Conservation (phyloP, 2,888 invertebrate species). For the Palloptera scutellata region DNA sequence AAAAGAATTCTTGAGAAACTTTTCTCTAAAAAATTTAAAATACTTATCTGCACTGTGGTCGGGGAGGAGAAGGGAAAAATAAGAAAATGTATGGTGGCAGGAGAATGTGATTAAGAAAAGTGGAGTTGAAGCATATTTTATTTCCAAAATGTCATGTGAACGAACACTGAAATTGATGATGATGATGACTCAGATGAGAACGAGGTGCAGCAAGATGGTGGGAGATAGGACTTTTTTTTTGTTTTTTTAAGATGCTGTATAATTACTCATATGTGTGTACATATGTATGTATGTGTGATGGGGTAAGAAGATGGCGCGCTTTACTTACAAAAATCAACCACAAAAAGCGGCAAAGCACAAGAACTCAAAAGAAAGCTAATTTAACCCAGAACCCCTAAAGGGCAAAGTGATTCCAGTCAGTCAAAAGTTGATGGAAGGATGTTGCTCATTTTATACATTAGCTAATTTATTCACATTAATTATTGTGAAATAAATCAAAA, state of each 20-base stretch:
- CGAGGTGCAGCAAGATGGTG: background rate
- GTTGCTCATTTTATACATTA: background rate
- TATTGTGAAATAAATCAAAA: conserved; percentile 11
- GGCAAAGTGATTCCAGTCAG: background rate
- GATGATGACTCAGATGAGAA: background rate
- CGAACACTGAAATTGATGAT: background rate
- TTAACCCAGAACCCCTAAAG: conserved; percentile 10
- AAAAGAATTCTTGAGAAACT: conserved; percentile 21
- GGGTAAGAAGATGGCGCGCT: background rate
- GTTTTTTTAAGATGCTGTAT: background rate
- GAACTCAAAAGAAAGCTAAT: conserved; percentile 17
- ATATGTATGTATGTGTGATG: background rate
- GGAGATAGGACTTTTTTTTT: background rate
- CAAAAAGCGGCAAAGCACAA: conserved; percentile 30
- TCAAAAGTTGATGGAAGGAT: background rate
- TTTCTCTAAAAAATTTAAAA: conserved; percentile 21
- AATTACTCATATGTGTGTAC: conserved; percentile 18
- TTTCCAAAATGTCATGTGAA: background rate
- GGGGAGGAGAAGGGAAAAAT: background rate
- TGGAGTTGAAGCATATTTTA: background rate
- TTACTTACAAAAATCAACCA: conserved; percentile 49
- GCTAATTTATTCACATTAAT: conserved; percentile 6
- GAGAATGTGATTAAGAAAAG: background rate
- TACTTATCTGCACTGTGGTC: background rate
- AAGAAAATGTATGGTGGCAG: background rate